Base-by-base conservation (phyloP, 2,113 vertebrate species). In the Neomonachus schauinslandi region DNA sequence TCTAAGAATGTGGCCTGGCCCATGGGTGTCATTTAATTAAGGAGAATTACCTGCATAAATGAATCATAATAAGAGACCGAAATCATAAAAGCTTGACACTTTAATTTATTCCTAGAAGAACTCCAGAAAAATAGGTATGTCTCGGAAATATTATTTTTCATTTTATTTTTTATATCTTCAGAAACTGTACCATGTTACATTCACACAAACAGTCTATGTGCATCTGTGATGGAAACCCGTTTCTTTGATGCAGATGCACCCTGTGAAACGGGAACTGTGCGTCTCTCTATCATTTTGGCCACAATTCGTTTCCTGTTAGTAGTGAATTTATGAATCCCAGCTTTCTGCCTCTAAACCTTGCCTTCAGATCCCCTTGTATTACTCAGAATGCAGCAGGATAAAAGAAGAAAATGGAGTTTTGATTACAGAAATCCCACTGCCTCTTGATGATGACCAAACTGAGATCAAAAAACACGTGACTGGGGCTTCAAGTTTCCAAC, bases 11-110 rank as follows among this genome's bases (percentile, higher is more conserved):
- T 21, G 76, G 19, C 21, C 71, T 26, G 36, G 14, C 46, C 9
- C 0, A 0, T 0, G 9, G 57, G 16, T 16, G 7, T n/a, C 67
- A 3, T 55, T 57, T 81, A 42, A 51, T 71, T 26, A 31, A n/a
- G 10, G 82, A 49, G 55, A 90, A 82, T 71, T 55, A 28, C 31
- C n/a, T 77, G 76, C 39, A 39, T 83, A 71, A 15, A 61, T 39
- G 28, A 94, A 91, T 65, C 22, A 39, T 69, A 57, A 65, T 80
- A 57, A 39, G 15, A 81, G 53, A n/a, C 0, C 2, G 15, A 49
- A n/a, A 46, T 82, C 67, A 65, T 26, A 46, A 91, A 92, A 63
- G 10, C 16, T 31, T 61, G 10, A 71, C 15, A 39, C 18, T 71
- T 24, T 76, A 18, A 28, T 84, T 61, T 82, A 49, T 53, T 83